phyloP scores from a whole-genome alignment of 1,140 invertebrate species.

The Drosophila sulfurigaster region DNA sequence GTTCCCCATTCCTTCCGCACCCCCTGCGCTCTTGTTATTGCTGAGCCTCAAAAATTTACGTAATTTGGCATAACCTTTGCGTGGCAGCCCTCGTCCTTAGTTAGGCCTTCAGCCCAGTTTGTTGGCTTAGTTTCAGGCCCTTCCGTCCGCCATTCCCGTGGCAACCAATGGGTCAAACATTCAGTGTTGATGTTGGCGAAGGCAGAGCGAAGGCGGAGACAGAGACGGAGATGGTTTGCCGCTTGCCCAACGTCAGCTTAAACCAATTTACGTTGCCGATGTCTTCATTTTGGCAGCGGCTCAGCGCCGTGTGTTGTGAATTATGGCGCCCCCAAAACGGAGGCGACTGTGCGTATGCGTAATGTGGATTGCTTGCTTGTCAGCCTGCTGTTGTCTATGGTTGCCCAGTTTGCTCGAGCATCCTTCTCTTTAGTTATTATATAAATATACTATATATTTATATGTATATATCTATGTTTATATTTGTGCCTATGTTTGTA shows the following conservation, averaged over 20 bases:
- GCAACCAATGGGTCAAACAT: slow-evolving; percentile 70
- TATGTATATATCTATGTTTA: slow-evolving; percentile 28
- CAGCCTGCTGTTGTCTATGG: slow-evolving; percentile 51
- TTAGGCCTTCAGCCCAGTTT: slow-evolving; percentile 20
- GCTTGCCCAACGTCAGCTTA: slow-evolving; percentile 70
- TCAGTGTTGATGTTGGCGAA: slow-evolving; percentile 21
- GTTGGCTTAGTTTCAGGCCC: slow-evolving; percentile 41
- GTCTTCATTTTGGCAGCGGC: slow-evolving; percentile 68
- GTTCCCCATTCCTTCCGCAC: neutral
- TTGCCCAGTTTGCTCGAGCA: slow-evolving; percentile 7
- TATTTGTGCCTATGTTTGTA: slow-evolving; percentile 33
- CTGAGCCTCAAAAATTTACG: slow-evolving; percentile 80
- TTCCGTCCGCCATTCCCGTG: neutral
- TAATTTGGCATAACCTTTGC: slow-evolving; percentile 78
- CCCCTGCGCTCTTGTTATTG: slow-evolving; percentile 53
- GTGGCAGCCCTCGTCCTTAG: slow-evolving; percentile 20
- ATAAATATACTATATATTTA: slow-evolving; percentile 46
- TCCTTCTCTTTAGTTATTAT: slow-evolving; percentile 38
- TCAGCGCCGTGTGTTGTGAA: slow-evolving; percentile 77
- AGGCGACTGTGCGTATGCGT: slow-evolving; percentile 78
- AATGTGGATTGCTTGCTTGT: slow-evolving; percentile 53
- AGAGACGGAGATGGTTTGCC: slow-evolving; percentile 33
- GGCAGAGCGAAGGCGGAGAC: slow-evolving; percentile 8
- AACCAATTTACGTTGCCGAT: slow-evolving; percentile 81
- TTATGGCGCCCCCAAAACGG: slow-evolving; percentile 64